Conservation (phyloP, 1,140 invertebrate species). For the Palaemon carinicauda region DNA sequence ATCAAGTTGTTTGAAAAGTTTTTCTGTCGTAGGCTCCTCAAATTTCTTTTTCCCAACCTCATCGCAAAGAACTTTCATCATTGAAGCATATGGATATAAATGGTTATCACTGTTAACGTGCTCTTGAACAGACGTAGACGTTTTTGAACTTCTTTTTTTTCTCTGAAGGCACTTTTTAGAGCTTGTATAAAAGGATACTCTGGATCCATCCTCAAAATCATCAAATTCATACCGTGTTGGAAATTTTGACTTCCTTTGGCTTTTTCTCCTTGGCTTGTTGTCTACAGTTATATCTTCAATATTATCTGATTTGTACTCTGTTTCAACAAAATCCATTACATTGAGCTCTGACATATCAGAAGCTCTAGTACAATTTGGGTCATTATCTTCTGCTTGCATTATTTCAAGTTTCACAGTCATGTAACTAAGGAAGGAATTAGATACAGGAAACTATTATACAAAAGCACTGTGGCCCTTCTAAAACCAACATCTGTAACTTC, state of each 20-base stretch:
- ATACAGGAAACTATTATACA: too few species aligned
- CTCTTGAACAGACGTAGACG: neutral
- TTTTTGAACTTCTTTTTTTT: too few species aligned
- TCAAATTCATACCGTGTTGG: neutral
- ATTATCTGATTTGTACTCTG: conserved; percentile 38
- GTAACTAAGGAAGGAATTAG: too few species aligned
- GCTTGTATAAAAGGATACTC: too few species aligned
- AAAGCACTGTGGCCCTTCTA: too few species aligned
- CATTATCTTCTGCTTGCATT: too few species aligned
- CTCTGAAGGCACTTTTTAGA: too few species aligned
- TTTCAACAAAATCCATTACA: conserved; percentile 50
- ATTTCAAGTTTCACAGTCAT: too few species aligned
- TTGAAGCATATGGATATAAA: conserved; percentile 10
- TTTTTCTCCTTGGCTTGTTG: neutral
- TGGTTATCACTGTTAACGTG: too few species aligned
- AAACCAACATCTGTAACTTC: too few species aligned
- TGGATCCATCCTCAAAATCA: too few species aligned
- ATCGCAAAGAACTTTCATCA: conserved; percentile 34
- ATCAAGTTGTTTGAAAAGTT: conserved; percentile 27
- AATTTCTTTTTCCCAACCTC: neutral
- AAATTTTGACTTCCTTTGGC: neutral
- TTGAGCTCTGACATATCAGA: conserved; percentile 34
- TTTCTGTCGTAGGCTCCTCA: neutral
- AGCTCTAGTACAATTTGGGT: neutral
- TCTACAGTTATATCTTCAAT: neutral